A percentile compares a stretch with the other conserved stretches of the same genome.
Evolutionary conservation across 2,797 vertebrate genomes (phyloP).

Genomic region (Sparidentex hasta): DNA sequence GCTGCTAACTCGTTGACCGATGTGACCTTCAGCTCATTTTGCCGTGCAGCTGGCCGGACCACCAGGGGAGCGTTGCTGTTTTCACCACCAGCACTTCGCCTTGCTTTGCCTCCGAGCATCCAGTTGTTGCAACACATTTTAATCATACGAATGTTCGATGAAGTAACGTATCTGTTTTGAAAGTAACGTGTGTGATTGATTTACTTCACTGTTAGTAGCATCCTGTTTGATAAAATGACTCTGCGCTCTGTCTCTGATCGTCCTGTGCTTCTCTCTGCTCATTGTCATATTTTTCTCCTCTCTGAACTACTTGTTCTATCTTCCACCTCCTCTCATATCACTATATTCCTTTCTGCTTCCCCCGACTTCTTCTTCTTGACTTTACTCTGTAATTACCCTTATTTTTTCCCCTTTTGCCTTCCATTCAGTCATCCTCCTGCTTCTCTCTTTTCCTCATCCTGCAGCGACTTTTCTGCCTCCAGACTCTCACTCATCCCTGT

Average conservation of each 20-base stretch:
- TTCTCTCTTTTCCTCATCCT: background rate
- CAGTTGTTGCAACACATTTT: no score
- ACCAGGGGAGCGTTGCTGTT: no score
- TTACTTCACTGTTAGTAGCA: background rate
- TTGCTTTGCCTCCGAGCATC: no score
- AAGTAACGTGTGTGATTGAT: background rate
- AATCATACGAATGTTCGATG: no score
- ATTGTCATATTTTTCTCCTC: background rate
- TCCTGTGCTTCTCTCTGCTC: slow-evolving; percentile 3
- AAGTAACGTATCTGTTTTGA: background rate
- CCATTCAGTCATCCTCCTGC: background rate
- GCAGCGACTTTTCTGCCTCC: slow-evolving; percentile 20
- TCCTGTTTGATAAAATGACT: slow-evolving; percentile 3
- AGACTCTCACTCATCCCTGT: slow-evolving; percentile 17
- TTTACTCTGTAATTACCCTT: slow-evolving; percentile 20
- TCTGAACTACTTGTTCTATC: slow-evolving; percentile 1
- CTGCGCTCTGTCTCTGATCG: slow-evolving; percentile 5
- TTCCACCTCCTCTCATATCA: background rate
- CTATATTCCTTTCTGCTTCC: background rate
- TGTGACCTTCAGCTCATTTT: no score
- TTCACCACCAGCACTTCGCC: no score
- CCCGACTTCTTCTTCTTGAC: slow-evolving; percentile 13
- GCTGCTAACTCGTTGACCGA: no score
- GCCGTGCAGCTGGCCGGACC: no score
- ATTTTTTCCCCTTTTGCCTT: slow-evolving; percentile 1